Base-by-base conservation (phyloP, 2,797 vertebrate genomes). In the Rousettus madagascariensis region DNA sequence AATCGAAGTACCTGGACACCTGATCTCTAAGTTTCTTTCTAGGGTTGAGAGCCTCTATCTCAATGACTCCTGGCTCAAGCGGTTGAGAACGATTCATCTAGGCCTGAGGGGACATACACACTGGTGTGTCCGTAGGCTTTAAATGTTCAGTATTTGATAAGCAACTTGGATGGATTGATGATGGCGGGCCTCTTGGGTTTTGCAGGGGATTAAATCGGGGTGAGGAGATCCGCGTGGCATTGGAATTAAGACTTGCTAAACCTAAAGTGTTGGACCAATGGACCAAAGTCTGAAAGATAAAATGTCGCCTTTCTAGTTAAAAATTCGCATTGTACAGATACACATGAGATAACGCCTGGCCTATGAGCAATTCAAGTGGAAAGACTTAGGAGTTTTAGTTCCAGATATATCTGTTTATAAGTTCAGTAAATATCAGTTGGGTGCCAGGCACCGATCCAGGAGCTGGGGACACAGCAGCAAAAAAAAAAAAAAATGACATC, bases 351-450 rank as follows among this genome's bases (percentile, higher is more conserved):
- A 84, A 83, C 33, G 61, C 57, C 65, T 72, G 41, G 13, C 30
- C 55, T 36, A 24, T 46, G 66, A 88, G 46, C 8, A 30, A 53
- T 93, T 95, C 86, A 66, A 79, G 63, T 63, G 59, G 71, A 72
- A 69, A 82, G 59, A 57, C 19, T 79, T 75, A 30, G 38, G 91
- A 51, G 6, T 94, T 59, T 95, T 53, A 79, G 46, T 68, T 80
- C 59, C 33, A 74, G 61, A 61, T 71, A 15, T 61, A 26, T 91
- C 92, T 89, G 82, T 78, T 85, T 84, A 43, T 24, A 86, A 93
- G 66, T 69, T 92, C 57, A 82, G 7, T 93, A 96, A 82, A 85
- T 75, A 90, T 72, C 77, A 66, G 77, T 78, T 55, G 68, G 46
- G 19, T 72, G n/a, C 9, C 57, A 86, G 92, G 86, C 43, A 46